Evolutionary conservation across 2,113 vertebrate genomes (phyloP).

Genomic region (Catharus fuscescens): DNA sequence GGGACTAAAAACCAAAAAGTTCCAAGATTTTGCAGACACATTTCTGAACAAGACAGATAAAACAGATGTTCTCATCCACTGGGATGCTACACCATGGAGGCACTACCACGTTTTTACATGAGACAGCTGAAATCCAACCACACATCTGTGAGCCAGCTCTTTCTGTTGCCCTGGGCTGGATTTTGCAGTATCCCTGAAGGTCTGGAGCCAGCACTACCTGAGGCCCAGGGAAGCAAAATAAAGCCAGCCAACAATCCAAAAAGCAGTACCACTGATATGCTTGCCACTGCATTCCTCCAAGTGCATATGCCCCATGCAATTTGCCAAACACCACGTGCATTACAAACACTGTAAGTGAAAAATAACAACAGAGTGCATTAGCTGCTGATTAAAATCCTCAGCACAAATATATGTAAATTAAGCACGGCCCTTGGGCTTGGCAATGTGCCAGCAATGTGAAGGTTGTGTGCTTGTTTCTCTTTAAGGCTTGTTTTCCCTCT

Average conservation of each 20-base stretch:
- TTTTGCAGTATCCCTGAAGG: background rate
- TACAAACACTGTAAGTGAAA: background rate
- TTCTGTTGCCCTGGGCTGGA: rapidly evolving
- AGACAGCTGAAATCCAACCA: background rate
- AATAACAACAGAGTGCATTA: constrained; percentile 20
- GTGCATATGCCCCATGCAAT: background rate
- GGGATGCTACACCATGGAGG: background rate
- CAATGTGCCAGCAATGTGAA: background rate
- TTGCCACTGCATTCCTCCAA: background rate
- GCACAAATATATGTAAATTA: constrained; percentile 48
- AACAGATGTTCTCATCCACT: background rate
- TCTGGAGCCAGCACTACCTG: background rate
- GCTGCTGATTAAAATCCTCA: constrained; percentile 38
- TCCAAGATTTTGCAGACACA: background rate
- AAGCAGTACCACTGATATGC: rapidly evolving
- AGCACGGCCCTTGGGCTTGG: background rate
- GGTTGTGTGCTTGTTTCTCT: background rate
- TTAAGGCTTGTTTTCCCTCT: constrained; percentile 12
- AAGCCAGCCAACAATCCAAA: background rate
- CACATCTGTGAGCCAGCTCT: background rate
- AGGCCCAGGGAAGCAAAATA: background rate
- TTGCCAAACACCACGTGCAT: background rate
- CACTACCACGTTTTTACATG: background rate
- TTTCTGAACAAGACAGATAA: background rate
- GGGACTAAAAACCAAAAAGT: background rate